Base-by-base conservation (phyloP, 2,888 invertebrate genomes). In the Watsonalla cultraria region DNA sequence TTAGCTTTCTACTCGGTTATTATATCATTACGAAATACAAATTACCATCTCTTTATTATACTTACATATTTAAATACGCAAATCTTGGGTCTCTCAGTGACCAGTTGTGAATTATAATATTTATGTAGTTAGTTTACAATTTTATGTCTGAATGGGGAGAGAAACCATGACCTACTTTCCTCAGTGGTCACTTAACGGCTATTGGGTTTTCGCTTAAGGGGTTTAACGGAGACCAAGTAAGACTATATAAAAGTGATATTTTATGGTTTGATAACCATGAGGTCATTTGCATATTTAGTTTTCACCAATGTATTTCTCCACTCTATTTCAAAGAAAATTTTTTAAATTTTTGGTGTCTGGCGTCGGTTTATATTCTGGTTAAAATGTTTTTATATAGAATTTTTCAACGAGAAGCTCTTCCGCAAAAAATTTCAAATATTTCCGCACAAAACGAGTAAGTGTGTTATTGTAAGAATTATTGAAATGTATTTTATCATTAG, bases 161-260 rank as follows among this genome's bases (percentile, higher is more conserved):
- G 55, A 69, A 58, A 64, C 65, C 60, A 61, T 72, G 74, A 57
- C 72, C 77, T 65, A 76, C 75, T 78, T 79, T 72, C 64, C 59
- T 67, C 59, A 58, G 53, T 60, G 59, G 61, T 59, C 61, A 65
- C 61, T 64, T 61, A 72, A 64, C 58, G 58, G 53, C 66, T 60
- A 70, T 65, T 66, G 65, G 57, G 65, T 58, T 42, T 42, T 37
- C 8, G 42, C 42, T 9, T 42, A 8, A 42, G 42, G 11, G 42
- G 42, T 8, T 42, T 42, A 42, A 11, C 11, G 11, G 42, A 11
- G 42, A 42, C 42, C 8, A 11, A 5, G 42, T n/a, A n/a, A n/a
- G n/a, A n/a, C n/a, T n/a, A n/a, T n/a, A n/a, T n/a, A n/a, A n/a
- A n/a, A n/a, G n/a, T n/a, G n/a, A n/a, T n/a, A n/a, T n/a, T n/a